Evolutionary conservation across 2,797 vertebrate species (phyloP), one percentile per base, ranked within the genome.

Genomic region (Propithecus deckenii): DNA sequence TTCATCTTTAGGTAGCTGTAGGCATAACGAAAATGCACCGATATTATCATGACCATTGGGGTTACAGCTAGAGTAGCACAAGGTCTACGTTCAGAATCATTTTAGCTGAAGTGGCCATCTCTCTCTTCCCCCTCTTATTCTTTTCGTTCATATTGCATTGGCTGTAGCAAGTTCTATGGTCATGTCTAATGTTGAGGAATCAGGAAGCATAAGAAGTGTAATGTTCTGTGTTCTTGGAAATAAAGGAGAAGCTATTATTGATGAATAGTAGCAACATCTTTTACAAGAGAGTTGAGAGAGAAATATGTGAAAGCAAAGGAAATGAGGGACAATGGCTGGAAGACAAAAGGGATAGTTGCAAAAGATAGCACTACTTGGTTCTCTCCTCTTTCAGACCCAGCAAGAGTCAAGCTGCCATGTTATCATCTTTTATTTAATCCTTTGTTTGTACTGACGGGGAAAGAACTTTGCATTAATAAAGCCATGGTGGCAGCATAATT

Each of bases 381-480:
- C 12, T 55, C 55, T 87, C 75, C 15, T 89, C 41, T 84, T 84
- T 89, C 10, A 50, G 41, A 59, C 35, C 18, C n/a, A 80, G 72
- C 48, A 38, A 88, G 25, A 74, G 84, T 48, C 25, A 57, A 50
- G 32, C 18, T 69, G 71, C 15, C 63, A 65, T 22, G 25, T 71
- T 41, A 78, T 22, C 61, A 28, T 55, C 32, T 95, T 93, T 84
- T 57, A 41, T 76, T 96, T 72, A 86, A 78, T 30, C 4, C 17
- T 23, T n/a, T 76, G n/a, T 81, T 69, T 74, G 5, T 76, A 43
- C 8, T 55, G 14, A 41, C 71, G 30, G n/a, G n/a, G 59, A 91
- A 55, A 89, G 71, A 75, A 86, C 32, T 97, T 65, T 74, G 35
- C 18, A 14, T 92, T 63, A 74, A 17, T 28, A 50, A 97, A 91